Conservation (phyloP, 64 coral and sea anemone species). For the Porites australiensis region DNA sequence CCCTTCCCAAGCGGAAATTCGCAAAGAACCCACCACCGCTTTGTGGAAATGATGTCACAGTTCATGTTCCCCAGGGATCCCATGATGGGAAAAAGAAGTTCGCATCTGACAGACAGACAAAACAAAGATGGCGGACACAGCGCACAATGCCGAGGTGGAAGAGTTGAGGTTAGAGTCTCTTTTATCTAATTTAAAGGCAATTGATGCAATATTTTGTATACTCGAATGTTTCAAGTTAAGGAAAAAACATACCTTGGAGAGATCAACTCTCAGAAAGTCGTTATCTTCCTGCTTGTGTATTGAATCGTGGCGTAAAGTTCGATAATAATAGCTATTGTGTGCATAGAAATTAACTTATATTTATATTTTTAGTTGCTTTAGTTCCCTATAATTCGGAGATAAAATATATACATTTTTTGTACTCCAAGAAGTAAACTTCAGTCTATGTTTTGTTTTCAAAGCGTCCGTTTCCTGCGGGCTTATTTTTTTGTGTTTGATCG, state of each 20-base stretch:
- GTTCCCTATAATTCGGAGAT: neutral
- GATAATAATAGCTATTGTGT: neutral
- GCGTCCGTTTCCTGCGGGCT: too few relatives aligned
- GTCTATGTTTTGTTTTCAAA: neutral
- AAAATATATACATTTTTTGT: neutral
- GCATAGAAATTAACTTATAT: neutral
- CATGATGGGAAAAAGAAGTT: neutral
- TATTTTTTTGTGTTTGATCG: too few relatives aligned
- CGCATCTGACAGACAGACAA: neutral
- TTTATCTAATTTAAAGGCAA: neutral
- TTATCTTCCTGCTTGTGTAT: neutral
- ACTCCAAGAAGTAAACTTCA: neutral
- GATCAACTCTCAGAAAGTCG: neutral
- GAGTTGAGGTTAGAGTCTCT: constrained; percentile 12
- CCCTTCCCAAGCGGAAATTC: too few relatives aligned
- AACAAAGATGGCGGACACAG: constrained; percentile 44
- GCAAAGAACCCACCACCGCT: neutral
- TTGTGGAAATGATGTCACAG: neutral
- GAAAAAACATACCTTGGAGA: neutral
- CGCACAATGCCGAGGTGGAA: constrained; percentile 11
- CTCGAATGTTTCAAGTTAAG: neutral
- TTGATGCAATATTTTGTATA: neutral
- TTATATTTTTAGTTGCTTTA: neutral
- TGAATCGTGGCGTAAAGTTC: neutral
- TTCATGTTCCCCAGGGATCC: neutral